Conservation (phyloP, 2,888 invertebrate genomes). For the Sialis fuliginosa region DNA sequence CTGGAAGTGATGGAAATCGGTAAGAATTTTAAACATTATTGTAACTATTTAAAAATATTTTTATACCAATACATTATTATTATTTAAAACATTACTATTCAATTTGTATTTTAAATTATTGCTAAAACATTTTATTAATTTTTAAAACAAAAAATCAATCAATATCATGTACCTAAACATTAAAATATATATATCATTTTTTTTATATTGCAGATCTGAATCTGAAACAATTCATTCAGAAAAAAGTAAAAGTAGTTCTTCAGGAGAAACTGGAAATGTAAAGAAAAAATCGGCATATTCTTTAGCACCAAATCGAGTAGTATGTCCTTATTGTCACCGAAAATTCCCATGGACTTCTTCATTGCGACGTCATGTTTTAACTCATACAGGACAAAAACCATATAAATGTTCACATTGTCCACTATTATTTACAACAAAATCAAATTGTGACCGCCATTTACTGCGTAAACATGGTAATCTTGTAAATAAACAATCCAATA, state of each 20-base stretch:
- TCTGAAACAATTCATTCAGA: conserved; percentile 23
- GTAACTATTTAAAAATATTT: too few relatives aligned
- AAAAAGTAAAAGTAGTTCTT: too few relatives aligned
- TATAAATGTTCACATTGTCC: conserved; percentile 90
- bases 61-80: too few relatives aligned
- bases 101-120: too few relatives aligned
- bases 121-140: too few relatives aligned
- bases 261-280: conserved; percentile 24
- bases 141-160: too few relatives aligned
- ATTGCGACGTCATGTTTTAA: conserved; percentile 80
- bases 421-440: conserved; percentile 88
- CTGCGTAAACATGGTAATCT: conserved; percentile 65
- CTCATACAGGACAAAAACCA: conserved; percentile 93
- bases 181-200: background rate
- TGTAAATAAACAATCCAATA: conserved; percentile 14
- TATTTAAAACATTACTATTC: too few relatives aligned
- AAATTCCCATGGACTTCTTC: conserved; percentile 97
- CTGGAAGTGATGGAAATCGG: conserved; percentile 68
- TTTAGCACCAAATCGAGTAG: conserved; percentile 82
- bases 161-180: background rate
- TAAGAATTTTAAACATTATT: conserved; percentile 21
- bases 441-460: conserved; percentile 90
- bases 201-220: conserved; percentile 37
- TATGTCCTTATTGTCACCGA: conserved; percentile 82
- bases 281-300: conserved; percentile 93